Base-by-base conservation (phyloP, 2,113 vertebrate species). In the Gallinago jamesoni region DNA sequence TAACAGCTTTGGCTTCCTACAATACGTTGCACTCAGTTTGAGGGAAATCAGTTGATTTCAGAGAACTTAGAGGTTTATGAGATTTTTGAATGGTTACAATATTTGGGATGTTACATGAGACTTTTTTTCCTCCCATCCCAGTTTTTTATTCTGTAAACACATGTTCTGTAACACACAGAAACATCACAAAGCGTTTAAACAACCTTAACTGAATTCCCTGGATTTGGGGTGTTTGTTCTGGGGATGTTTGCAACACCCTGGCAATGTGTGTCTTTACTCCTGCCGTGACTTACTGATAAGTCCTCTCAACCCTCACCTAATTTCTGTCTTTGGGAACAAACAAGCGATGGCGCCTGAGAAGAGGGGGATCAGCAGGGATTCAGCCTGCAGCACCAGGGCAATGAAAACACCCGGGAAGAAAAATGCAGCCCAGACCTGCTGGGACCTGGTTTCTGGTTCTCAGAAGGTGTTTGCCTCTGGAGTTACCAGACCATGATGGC, bases 351-450 rank as follows among this genome's bases (percentile, higher is more conserved):
- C 55, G 77, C 35, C 67, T 63, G 23, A 52, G 39, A 59, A 59
- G 64, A 0, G 0, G 8, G 7, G 18, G 57, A 16, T 31, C 4
- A 0, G 19, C 0, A 0, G 20, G 37, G 16, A 77, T 64, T 28
- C 41, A 66, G 45, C 50, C 50, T 87, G 56, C 43, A 64, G 43
- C 55, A 64, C 37, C 28, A 59, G 17, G 9, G 28, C 35, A 52
- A 59, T 59, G 41, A 77, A n/a, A 88, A 59, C 3, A 74, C 23
- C 23, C 41, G 37, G 22, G 31, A 84, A 75, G 33, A 14, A 59
- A 90, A 56, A 70, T 6, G 3, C 33, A 84, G 18, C 43, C 47
- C 28, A 63, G 56, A 78, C 28, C 14, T 83, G 15, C 74, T 60
- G n/a, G 33, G 48, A 47, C 13, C 21, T 52, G 14, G 8, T 74